A percentile compares a stretch with the other conserved stretches of the same genome.
phyloP scores from a whole-genome alignment of 2,113 vertebrate species.

The Thomomys bottae region DNA sequence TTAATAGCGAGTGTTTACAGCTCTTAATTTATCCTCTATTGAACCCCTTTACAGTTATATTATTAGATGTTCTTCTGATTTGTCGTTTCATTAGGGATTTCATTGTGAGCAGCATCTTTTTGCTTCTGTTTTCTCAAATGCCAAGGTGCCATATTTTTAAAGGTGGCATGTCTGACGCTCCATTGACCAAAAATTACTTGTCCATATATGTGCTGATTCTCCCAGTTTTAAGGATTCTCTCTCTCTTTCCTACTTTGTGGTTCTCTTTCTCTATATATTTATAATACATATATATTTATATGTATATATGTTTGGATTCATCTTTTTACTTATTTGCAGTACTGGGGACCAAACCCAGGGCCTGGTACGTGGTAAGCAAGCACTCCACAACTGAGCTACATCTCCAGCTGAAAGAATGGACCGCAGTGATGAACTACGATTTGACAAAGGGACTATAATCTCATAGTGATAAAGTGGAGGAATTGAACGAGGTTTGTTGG shows the following conservation, averaged over 20 bases:
- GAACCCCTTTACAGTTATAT: not conserved
- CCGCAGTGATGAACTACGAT: not conserved
- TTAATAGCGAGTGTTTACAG: conserved; percentile 12
- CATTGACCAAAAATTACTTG: not conserved
- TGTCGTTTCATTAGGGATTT: conserved; percentile 20
- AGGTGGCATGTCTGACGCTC: not conserved
- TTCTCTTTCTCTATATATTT: too few species aligned
- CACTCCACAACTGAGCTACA: not conserved
- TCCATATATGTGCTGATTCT: not conserved
- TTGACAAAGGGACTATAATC: not conserved
- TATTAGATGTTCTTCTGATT: conserved; percentile 1
- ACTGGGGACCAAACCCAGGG: not conserved
- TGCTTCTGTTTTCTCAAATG: not conserved
- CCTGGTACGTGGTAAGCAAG: not conserved
- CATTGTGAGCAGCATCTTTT: not conserved
- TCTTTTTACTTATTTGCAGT: too few species aligned
- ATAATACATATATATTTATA: too few species aligned
- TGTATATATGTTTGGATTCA: too few species aligned
- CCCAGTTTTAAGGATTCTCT: too few species aligned
- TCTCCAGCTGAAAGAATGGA: not conserved
- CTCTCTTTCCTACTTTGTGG: too few species aligned
- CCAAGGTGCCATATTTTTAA: not conserved
- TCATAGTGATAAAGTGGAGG: not conserved
- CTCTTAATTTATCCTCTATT: conserved; percentile 12
- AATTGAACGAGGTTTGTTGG: not conserved